Conservation (phyloP, 1,140 invertebrate genomes). For the Zaprionus nigranus region DNA sequence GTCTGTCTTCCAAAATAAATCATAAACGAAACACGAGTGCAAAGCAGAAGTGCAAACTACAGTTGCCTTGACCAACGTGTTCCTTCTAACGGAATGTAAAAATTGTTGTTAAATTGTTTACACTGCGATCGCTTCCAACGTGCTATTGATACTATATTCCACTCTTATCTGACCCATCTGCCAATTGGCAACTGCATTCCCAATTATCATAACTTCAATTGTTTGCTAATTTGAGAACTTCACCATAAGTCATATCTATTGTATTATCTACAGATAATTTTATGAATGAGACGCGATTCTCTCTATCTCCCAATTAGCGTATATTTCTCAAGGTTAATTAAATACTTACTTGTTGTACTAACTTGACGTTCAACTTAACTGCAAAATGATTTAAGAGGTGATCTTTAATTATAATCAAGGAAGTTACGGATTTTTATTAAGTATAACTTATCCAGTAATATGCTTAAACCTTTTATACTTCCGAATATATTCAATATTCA, state of each 20-base stretch:
- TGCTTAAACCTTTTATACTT: too few relatives aligned
- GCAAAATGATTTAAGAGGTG: neutral
- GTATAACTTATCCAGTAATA: too few relatives aligned
- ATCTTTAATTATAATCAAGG: neutral
- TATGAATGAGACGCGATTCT: slow-evolving; percentile 5
- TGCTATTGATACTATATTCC: neutral
- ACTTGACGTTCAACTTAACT: neutral
- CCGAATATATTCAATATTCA: too few relatives aligned
- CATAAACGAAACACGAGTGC: slow-evolving; percentile 1
- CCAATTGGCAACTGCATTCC: neutral
- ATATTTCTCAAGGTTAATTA: slow-evolving; percentile 21
- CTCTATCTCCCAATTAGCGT: slow-evolving; percentile 24
- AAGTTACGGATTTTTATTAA: neutral
- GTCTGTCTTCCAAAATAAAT: slow-evolving; percentile 4
- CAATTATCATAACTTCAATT: slow-evolving; percentile 20
- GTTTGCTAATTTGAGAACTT: slow-evolving; percentile 33
- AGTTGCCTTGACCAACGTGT: slow-evolving; percentile 26
- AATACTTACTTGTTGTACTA: neutral
- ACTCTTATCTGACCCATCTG: slow-evolving; percentile 13
- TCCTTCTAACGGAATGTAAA: neutral
- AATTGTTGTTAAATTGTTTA: slow-evolving; percentile 18
- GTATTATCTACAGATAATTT: slow-evolving; percentile 25
- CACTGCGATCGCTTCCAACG: slow-evolving; percentile 10
- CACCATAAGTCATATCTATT: slow-evolving; percentile 24
- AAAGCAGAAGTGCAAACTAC: slow-evolving; percentile 11